These are phyloP conservation scores for Parazoanthus swiftii DNA, from an alignment of 92 coral and sea anemone species.

Conservation along the genomic window DNA sequence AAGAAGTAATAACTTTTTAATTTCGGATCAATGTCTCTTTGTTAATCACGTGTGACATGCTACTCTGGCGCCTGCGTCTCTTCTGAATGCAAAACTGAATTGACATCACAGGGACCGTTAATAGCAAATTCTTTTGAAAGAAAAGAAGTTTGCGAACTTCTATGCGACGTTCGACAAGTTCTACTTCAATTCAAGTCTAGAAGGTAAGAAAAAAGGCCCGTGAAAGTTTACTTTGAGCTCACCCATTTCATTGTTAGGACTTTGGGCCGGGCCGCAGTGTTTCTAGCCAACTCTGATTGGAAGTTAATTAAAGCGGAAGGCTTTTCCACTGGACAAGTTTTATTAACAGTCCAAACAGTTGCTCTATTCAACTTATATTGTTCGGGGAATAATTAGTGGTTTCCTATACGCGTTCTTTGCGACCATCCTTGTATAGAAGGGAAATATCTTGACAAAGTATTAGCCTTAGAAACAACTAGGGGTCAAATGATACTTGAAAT, in stretches of 20 bases:
- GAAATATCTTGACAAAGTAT: slow-evolving; percentile 1
- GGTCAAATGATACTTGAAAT: not conserved
- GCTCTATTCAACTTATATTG: slow-evolving; percentile 20
- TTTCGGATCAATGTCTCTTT: slow-evolving; percentile 85
- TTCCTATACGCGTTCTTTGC: not conserved
- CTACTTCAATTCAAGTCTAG: not conserved
- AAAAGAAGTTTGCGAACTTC: slow-evolving; percentile 8
- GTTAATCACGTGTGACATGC: slow-evolving; percentile 74
- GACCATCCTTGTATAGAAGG: not conserved
- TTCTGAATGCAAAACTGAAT: not conserved
- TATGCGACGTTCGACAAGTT: slow-evolving; percentile 10
- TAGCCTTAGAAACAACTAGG: no score
- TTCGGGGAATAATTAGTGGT: not conserved
- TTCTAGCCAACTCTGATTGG: not conserved
- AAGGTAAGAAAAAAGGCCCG: slow-evolving; percentile 16
- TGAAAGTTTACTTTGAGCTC: not conserved
- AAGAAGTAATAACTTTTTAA: slow-evolving; percentile 88
- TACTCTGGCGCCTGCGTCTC: slow-evolving; percentile 44
- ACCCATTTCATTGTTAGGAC: not conserved
- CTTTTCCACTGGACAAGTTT: slow-evolving; percentile 13
- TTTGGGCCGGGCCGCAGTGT: not conserved
- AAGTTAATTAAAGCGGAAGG: slow-evolving; percentile 15
- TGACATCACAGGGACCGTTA: slow-evolving; percentile 36
- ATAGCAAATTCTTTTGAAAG: slow-evolving; percentile 43
- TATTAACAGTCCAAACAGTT: slow-evolving; percentile 33